A percentile compares a stretch with the other conserved stretches of the same genome.
Conservation (phyloP, 2,113 vertebrate genomes). For the Gadus chalcogrammus region DNA sequence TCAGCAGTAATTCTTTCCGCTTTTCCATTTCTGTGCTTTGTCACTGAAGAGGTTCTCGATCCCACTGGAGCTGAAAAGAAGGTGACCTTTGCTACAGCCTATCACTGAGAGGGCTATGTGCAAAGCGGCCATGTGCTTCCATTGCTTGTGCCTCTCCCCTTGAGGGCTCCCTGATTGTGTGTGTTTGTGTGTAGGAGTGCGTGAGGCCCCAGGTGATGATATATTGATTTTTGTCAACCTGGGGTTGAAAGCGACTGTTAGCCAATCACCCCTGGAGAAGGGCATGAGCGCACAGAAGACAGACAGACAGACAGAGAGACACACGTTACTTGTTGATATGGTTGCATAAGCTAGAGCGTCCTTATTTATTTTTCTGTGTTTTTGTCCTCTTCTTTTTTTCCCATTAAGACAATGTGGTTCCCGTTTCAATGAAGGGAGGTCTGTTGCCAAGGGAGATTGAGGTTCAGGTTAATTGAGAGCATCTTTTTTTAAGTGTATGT, state of each 20-base stretch:
- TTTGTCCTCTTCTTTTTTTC: slow-evolving; percentile 45
- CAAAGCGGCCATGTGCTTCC: slow-evolving; percentile 53
- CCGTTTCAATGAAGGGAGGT: slow-evolving; percentile 43
- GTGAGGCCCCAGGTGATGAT: slow-evolving; percentile 57
- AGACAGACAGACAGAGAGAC: slow-evolving; percentile 22
- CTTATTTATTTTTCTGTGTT: slow-evolving; percentile 16
- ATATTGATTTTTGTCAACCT: slow-evolving; percentile 72
- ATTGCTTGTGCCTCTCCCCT: slow-evolving; percentile 39
- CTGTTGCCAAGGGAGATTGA: slow-evolving; percentile 24
- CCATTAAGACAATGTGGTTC: slow-evolving; percentile 48
- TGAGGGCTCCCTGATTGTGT: slow-evolving; percentile 27
- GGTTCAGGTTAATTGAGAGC: not conserved
- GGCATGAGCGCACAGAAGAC: slow-evolving; percentile 51
- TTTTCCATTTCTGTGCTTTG: slow-evolving; percentile 20
- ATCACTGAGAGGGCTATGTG: slow-evolving; percentile 44
- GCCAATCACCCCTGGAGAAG: slow-evolving; percentile 68
- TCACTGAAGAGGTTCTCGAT: slow-evolving; percentile 20
- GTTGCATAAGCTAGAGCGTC: slow-evolving; percentile 53
- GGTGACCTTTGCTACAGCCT: slow-evolving; percentile 52
- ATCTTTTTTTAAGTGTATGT: no score
- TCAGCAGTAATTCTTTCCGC: slow-evolving; percentile 15
- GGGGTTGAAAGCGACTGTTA: slow-evolving; percentile 67
- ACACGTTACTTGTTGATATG: slow-evolving; percentile 48
- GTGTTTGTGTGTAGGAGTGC: slow-evolving; percentile 20
- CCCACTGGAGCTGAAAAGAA: slow-evolving; percentile 43